Evolutionary conservation across 2,113 vertebrate genomes (phyloP).

Genomic region (Coptodon rendalli): DNA sequence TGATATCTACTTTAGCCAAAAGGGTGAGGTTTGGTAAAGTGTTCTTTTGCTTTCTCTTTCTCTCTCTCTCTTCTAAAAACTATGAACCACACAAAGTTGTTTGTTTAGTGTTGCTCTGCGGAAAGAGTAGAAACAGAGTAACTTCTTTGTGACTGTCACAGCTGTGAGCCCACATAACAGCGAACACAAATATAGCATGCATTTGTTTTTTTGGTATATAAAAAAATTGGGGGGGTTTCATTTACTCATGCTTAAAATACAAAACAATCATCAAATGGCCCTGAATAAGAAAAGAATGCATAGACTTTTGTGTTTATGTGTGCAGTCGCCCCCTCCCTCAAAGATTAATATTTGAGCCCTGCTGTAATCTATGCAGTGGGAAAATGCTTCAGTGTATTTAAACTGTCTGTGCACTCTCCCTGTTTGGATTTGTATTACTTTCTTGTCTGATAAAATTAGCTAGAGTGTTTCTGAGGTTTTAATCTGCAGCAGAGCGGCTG

Average conservation of each 20-base stretch:
- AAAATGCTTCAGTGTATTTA: not conserved
- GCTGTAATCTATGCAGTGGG: not conserved
- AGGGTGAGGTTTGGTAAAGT: not conserved
- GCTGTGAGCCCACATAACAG: not conserved
- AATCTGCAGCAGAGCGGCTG: not conserved
- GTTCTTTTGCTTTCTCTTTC: not conserved
- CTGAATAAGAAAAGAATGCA: not conserved
- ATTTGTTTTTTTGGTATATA: not conserved
- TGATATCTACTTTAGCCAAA: conserved; percentile 13
- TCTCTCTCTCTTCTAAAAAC: not conserved
- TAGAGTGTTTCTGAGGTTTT: conserved; percentile 13
- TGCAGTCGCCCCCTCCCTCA: not conserved
- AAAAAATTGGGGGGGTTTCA: not conserved
- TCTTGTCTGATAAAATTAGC: not conserved
- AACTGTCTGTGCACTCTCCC: not conserved
- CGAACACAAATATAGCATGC: not conserved
- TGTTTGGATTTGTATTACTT: not conserved
- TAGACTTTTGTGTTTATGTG: not conserved
- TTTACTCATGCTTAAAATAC: not conserved
- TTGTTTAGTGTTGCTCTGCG: not conserved
- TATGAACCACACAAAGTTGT: not conserved
- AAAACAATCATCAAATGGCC: not conserved
- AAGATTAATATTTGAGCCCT: not conserved
- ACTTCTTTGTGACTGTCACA: not conserved
- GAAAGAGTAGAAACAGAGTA: not conserved